Evolutionary conservation across 2,797 vertebrate genomes (phyloP).

Genomic region (Sardinella longiceps): DNA sequence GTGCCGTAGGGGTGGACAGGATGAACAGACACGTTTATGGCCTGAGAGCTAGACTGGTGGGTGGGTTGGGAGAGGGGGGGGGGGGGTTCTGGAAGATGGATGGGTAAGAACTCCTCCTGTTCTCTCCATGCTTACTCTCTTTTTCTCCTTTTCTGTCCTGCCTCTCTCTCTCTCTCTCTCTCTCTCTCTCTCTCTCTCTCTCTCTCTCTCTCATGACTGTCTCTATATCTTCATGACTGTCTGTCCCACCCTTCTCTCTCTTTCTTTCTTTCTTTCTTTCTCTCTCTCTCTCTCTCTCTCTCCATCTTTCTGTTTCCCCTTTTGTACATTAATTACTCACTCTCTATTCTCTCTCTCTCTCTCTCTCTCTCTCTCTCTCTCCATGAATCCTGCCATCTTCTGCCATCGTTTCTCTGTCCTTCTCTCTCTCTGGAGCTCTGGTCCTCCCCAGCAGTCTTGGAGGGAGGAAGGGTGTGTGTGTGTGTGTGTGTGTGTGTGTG

Average conservation of each 20-base stretch:
- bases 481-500: too few relatives aligned
- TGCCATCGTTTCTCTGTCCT: too few relatives aligned
- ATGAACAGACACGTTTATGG: conserved; percentile 10
- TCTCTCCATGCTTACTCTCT: background rate
- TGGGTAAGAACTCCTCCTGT: background rate
- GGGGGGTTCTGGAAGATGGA: background rate
- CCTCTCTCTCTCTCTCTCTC: background rate
- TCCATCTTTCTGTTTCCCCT: background rate
- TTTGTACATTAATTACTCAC: too few relatives aligned
- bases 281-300: background rate
- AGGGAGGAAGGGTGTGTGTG: background rate
- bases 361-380: too few relatives aligned
- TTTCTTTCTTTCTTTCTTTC: conserved; percentile 18
- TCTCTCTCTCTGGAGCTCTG: too few relatives aligned
- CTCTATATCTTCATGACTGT: background rate
- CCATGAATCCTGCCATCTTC: too few relatives aligned
- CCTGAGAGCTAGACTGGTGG: background rate
- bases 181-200: background rate
- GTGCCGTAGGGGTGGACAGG: background rate
- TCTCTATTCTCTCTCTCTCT: too few relatives aligned
- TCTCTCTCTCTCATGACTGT: too few relatives aligned
- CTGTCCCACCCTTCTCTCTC: background rate
- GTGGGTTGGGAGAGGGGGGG: background rate
- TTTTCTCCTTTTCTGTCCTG: conserved; percentile 14
- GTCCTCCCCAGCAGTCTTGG: too few relatives aligned